These are phyloP conservation scores for Entomobrya proxima DNA, from an alignment of 2,888 invertebrate genomes.

Conservation along the genomic window DNA sequence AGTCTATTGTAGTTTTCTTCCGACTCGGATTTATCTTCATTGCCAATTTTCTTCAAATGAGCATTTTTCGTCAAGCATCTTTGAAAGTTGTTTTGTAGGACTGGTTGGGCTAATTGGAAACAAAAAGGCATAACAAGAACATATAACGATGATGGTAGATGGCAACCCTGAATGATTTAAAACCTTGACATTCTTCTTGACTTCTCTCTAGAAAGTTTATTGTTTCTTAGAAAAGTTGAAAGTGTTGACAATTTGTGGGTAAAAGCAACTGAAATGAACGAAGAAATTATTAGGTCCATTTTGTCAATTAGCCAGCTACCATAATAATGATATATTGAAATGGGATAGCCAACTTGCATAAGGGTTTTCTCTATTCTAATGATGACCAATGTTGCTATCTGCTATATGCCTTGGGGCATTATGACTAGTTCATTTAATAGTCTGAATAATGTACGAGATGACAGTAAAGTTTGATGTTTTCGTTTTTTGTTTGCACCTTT, in stretches of 20 bases:
- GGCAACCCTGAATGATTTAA: slow-evolving; percentile 25
- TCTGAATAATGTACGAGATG: background rate
- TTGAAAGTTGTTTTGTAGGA: background rate
- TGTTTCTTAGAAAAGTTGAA: background rate
- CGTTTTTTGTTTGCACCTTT: background rate
- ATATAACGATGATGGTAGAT: no score
- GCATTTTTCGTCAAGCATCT: background rate
- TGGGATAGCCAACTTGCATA: no score
- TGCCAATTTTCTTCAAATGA: slow-evolving; percentile 1
- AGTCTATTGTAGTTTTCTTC: slow-evolving; percentile 24
- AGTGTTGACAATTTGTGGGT: background rate
- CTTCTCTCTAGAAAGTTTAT: background rate
- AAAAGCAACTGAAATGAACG: background rate
- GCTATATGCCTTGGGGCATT: background rate
- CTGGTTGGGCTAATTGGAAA: background rate
- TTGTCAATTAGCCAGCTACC: background rate
- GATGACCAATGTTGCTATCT: no score
- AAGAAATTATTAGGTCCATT: background rate
- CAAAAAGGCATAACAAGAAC: background rate
- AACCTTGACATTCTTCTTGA: slow-evolving; percentile 19
- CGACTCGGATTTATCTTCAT: background rate
- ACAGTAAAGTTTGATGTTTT: background rate
- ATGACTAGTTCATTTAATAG: background rate
- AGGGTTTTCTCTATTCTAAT: no score
- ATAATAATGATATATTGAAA: no score